Percentiles rank a stretch among this genome's conserved stretches.
phyloP scores from a whole-genome alignment of 2,797 vertebrate genomes.

The Mus spretus region DNA sequence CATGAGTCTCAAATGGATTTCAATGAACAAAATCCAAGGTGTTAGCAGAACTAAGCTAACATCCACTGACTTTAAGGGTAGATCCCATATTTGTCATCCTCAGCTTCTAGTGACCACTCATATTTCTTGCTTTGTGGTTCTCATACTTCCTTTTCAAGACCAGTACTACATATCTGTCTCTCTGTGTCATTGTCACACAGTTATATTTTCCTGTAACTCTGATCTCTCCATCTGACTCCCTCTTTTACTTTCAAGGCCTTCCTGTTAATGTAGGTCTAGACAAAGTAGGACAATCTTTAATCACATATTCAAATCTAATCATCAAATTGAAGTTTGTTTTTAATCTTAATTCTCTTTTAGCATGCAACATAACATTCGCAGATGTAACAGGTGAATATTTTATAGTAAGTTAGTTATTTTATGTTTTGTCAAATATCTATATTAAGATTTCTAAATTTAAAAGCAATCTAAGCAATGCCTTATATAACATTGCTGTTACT shows the following conservation, averaged over 20 bases:
- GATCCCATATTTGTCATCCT: background rate
- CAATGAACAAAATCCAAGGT: conserved; percentile 41
- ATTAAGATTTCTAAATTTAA: conserved; percentile 27
- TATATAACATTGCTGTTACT: background rate
- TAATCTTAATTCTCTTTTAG: conserved; percentile 38
- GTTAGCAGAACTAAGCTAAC: background rate
- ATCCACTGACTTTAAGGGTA: background rate
- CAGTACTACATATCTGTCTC: background rate
- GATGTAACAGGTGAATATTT: background rate
- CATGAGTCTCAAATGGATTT: conserved; percentile 53
- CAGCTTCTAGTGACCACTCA: background rate
- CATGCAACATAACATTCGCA: background rate
- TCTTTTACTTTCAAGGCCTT: background rate
- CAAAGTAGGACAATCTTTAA: background rate
- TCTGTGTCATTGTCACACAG: background rate
- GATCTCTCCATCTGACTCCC: background rate
- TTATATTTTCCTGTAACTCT: background rate
- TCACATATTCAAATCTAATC: background rate
- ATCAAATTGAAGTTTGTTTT: conserved; percentile 19
- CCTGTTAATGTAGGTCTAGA: background rate
- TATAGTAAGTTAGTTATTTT: background rate
- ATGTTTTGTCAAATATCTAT: background rate
- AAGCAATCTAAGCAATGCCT: conserved; percentile 19
- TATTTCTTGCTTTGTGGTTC: background rate
- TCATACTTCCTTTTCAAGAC: background rate